Evolutionary conservation across 2,888 invertebrate genomes (phyloP).

Genomic region (Carcina quercana): DNA sequence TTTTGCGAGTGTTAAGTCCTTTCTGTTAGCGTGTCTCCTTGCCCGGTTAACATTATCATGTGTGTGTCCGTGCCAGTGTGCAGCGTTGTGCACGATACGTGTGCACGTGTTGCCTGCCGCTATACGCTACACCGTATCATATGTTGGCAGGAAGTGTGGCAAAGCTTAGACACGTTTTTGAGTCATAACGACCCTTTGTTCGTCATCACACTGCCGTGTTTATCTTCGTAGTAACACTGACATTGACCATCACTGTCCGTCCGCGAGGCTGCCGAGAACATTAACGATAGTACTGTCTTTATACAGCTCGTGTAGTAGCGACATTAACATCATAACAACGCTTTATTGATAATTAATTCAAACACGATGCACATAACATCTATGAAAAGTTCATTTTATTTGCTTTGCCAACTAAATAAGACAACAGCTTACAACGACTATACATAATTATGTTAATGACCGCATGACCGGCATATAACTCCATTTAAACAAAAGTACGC

Average conservation of each 20-base stretch:
- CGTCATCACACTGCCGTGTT: slow-evolving; percentile 22
- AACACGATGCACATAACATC: slow-evolving; percentile 29
- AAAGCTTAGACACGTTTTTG: slow-evolving; percentile 32
- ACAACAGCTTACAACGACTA: slow-evolving; percentile 37
- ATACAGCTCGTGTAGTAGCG: slow-evolving; percentile 16
- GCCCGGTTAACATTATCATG: too few relatives aligned
- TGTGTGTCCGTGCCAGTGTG: too few relatives aligned
- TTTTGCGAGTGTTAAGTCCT: too few relatives aligned
- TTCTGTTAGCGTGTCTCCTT: too few relatives aligned
- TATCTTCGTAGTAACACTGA: slow-evolving; percentile 34
- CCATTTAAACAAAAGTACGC: too few relatives aligned
- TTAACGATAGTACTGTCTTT: slow-evolving; percentile 22
- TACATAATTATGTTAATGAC: slow-evolving; percentile 51
- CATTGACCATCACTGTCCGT: slow-evolving; percentile 41
- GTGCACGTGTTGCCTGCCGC: slow-evolving; percentile 7
- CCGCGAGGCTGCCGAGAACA: slow-evolving; percentile 28
- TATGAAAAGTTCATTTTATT: slow-evolving; percentile 30
- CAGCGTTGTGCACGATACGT: too few relatives aligned
- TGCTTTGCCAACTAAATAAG: slow-evolving; percentile 42
- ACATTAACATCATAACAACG: slow-evolving; percentile 35
- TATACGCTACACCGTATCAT: slow-evolving; percentile 2
- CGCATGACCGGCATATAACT: too few relatives aligned
- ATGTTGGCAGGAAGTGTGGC: slow-evolving; percentile 20
- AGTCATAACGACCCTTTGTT: slow-evolving; percentile 40
- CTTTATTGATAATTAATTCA: slow-evolving; percentile 51